These are phyloP conservation scores for Geranospiza caerulescens DNA, from an alignment of 2,797 vertebrate species.

Conservation along the genomic window DNA sequence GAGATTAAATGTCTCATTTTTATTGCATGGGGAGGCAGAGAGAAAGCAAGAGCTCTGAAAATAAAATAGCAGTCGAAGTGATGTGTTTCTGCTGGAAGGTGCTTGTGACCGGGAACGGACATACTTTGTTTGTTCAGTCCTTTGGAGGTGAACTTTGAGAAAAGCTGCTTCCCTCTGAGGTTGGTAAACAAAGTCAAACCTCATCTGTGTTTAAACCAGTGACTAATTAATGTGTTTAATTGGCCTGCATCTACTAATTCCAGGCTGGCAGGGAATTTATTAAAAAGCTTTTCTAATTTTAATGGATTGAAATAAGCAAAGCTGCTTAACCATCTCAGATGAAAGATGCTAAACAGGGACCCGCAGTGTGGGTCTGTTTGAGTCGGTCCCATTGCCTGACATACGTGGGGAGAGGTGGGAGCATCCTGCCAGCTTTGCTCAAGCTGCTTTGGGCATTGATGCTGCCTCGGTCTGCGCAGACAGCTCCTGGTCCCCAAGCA, in stretches of 20 bases:
- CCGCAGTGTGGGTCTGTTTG: not conserved
- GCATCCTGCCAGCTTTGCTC: not conserved
- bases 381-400: not conserved
- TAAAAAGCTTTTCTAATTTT: conserved; percentile 32
- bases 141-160: conserved; percentile 5
- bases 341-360: not conserved
- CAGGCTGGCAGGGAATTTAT: not conserved
- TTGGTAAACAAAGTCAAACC: not conserved
- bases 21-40: conserved; percentile 29
- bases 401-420: not conserved
- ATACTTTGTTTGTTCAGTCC: not conserved
- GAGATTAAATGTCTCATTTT: conserved; percentile 56
- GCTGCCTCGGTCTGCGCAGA: not conserved
- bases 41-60: not conserved
- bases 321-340: not conserved
- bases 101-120: not conserved
- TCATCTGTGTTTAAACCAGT: conserved; percentile 18
- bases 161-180: not conserved
- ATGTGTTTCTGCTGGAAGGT: not conserved
- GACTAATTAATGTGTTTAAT: conserved; percentile 2
- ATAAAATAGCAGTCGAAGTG: not conserved
- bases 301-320: conserved; percentile 14
- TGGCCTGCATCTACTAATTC: not conserved
- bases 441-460: not conserved
- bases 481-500: not conserved